Conservation (phyloP, 2,888 invertebrate genomes). For the Horisme vitalbata region DNA sequence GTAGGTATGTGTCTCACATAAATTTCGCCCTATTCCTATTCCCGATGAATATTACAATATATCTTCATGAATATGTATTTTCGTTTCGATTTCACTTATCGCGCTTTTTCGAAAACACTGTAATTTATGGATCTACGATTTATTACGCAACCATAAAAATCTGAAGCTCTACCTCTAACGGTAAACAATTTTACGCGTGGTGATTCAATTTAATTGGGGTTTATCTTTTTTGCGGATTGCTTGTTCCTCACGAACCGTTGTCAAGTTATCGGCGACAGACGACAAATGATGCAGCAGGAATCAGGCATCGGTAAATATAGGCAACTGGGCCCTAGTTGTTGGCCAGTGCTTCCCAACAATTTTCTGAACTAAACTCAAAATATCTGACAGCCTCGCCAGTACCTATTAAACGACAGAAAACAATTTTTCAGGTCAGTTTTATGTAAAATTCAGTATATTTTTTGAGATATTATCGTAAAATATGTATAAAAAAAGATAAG, state of each 20-base stretch:
- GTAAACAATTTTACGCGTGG: slow-evolving; percentile 78
- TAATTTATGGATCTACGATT: slow-evolving; percentile 23
- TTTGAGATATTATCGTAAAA: too few relatives aligned
- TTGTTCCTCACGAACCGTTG: slow-evolving; percentile 59
- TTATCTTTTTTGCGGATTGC: slow-evolving; percentile 70
- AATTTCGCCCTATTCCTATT: slow-evolving; percentile 26
- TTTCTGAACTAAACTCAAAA: too few relatives aligned
- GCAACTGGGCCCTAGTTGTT: slow-evolving; percentile 18
- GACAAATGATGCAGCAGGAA: slow-evolving; percentile 72
- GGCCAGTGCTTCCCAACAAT: too few relatives aligned
- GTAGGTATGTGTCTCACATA: slow-evolving; percentile 24
- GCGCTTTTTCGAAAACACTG: slow-evolving; percentile 22
- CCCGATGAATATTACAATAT: slow-evolving; percentile 21
- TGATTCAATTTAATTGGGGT: slow-evolving; percentile 78
- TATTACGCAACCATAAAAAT: slow-evolving; percentile 29
- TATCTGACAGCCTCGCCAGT: too few relatives aligned
- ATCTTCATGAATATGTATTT: slow-evolving; percentile 26
- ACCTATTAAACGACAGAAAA: too few relatives aligned
- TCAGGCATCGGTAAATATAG: slow-evolving; percentile 24
- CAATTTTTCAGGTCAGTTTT: too few relatives aligned
- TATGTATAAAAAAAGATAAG: too few relatives aligned
- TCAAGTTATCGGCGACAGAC: slow-evolving; percentile 66
- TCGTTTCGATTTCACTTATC: slow-evolving; percentile 22
- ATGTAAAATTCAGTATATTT: too few relatives aligned
- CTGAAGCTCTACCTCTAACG: slow-evolving; percentile 60